Base-by-base conservation (phyloP, 2,888 invertebrate species). In the Eucera pruinosa region DNA sequence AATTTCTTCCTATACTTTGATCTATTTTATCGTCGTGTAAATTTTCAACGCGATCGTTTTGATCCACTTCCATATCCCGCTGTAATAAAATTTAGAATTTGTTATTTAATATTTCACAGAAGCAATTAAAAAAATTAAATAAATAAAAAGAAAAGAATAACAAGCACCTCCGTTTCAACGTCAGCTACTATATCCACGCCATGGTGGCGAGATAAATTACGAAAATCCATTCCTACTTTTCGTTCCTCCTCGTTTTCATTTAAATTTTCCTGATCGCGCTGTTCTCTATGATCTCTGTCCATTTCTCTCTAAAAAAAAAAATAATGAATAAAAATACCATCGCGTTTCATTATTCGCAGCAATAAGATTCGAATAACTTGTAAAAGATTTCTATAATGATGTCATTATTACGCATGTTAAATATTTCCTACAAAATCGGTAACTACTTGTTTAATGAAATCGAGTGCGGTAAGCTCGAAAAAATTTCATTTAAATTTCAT, bases 221-320 rank as follows among this genome's bases (percentile, higher is more conserved):
- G 88, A 70, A 87, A 89, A 81, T 90, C 89, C 89, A 90, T 89
- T 82, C 84, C 88, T 64, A 86, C 67, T 80, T 87, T 87, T 58
- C 81, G 85, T 48, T 89, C 89, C 52, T 79, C 84, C 43, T 90
- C 91, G 76, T 83, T 89, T 61, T 88, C 89, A 79, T 84, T 87
- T 64, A 81, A 70, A 83, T 84, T 87, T 48, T 90, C 90, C 76
- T 86, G 88, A 71, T 89, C 87, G 64, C 83, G 87, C 60, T 88
- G 86, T 66, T 89, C 88, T 75, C 88, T 87, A 55, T 82, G 86
- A 70, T 90, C 89, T 75, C 90, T 90, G 68, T 91, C 91, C 91
- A 91, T 91, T 80, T 88, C 88, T 86, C 67, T 84, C 89, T 90
- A 64, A 1, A 78, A 79, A 67, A 78, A 78, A 79, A 65, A 79